Base-by-base conservation (phyloP, 1,140 invertebrate genomes). In the Heliothis virescens region DNA sequence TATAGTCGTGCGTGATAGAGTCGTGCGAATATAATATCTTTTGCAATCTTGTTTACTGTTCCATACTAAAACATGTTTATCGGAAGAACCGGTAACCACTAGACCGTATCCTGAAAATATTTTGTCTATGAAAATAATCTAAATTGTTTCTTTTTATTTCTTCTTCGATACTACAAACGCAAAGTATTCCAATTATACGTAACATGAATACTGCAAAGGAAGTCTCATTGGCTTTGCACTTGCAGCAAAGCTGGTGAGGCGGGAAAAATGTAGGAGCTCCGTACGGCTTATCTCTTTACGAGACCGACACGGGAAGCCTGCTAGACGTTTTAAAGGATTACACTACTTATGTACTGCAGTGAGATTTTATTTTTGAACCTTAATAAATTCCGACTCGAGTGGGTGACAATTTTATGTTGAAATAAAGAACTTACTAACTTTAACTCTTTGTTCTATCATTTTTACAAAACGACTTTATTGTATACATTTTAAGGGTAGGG, bases 301-400 rank as follows among this genome's bases (percentile, higher is more conserved):
- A 63, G 62, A 41, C 41, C 55, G 57, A 47, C 67, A 62, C 47
- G 72, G 50, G 77, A 62, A 79, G 71, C 76, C 59, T 65, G 63
- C 55, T 29, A 53, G 75, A 82, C 75, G 59, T 78, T 82, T 79
- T 78, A 78, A 73, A 80, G 57, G 62, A 80, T 82, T 75, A 75
- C 57, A 75, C 57, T 62, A 75, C 57, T 75, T 62, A 18, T 60
- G 41, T 34, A 59, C 53, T 47, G 16, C 52, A 59, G 21, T n/a
- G 55, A 50, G 16, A 47, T 47, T 21, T 59, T 74, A 62, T 67
- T 67, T 62, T 67, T 48, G 18, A 67, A 67, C 48, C 63, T 67
- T 67, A 67, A 48, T 67, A 67, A 48, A 67, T 48, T 67, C 10
- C 63, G 10, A 12, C 62, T 67, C 2, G 16, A 67, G 41, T 9